phyloP scores from a whole-genome alignment of 2,888 invertebrate species.

The Smittia aterrima region DNA sequence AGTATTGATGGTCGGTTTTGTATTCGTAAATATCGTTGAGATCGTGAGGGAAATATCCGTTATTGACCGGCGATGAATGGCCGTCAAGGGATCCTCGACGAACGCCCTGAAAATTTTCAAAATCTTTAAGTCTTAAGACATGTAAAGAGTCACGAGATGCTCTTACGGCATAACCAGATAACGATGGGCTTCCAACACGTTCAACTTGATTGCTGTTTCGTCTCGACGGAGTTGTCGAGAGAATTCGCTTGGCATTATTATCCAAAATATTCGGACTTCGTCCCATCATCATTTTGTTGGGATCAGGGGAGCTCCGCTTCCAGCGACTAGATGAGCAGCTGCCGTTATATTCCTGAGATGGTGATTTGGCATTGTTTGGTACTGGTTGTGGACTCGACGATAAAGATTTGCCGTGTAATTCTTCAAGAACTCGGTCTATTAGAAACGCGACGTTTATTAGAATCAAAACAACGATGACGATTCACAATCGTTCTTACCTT shows the following conservation, averaged over 20 bases:
- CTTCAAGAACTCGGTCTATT: conserved; percentile 44
- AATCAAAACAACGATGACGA: too few species aligned
- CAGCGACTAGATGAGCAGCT: conserved; percentile 47
- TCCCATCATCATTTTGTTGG: conserved; percentile 47
- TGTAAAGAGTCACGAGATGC: not conserved
- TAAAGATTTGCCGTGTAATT: conserved; percentile 45
- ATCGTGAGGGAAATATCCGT: conserved; percentile 53
- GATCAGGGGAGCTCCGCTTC: conserved; percentile 49
- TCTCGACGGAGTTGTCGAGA: conserved; percentile 47
- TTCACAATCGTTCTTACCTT: conserved; percentile 46
- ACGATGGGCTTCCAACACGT: conserved; percentile 51
- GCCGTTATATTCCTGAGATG: conserved; percentile 45
- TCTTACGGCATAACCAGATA: conserved; percentile 48
- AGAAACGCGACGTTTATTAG: not conserved
- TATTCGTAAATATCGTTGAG: conserved; percentile 53
- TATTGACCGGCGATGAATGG: conserved; percentile 47
- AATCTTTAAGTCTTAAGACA: not conserved
- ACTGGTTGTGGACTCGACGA: conserved; percentile 52
- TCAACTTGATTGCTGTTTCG: conserved; percentile 43
- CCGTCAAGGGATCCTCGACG: conserved; percentile 49
- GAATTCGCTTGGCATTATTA: conserved; percentile 7
- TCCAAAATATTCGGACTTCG: conserved; percentile 43
- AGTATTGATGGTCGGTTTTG: conserved; percentile 53
- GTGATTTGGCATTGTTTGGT: conserved; percentile 49
- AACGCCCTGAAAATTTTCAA: conserved; percentile 47